These are phyloP conservation scores for Apis dorsata DNA, from an alignment of 1,140 invertebrate genomes.

Conservation along the genomic window DNA sequence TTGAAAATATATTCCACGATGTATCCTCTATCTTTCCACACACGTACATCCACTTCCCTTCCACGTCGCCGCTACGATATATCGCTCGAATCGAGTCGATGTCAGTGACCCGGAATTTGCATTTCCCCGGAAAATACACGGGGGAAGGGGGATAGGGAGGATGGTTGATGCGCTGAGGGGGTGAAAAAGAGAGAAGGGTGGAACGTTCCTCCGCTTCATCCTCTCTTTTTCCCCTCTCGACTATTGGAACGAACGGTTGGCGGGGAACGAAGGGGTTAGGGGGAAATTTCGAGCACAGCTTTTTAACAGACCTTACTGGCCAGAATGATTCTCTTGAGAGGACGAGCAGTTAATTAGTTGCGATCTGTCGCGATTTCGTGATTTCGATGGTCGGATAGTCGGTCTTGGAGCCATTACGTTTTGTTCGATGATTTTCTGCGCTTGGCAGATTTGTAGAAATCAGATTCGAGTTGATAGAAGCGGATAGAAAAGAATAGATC, in stretches of 20 bases:
- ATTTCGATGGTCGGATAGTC: conserved; percentile 1
- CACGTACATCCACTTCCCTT: conserved; percentile 64
- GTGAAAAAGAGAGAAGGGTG: not conserved
- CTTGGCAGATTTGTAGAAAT: not conserved
- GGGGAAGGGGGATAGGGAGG: not conserved
- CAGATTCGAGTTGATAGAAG: not conserved
- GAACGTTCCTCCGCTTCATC: not conserved
- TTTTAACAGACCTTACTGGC: conserved; percentile 40
- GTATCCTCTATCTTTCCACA: conserved; percentile 64
- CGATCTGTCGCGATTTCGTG: conserved; percentile 54
- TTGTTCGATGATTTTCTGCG: not conserved
- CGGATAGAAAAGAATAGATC: not conserved
- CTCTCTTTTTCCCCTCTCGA: not conserved
- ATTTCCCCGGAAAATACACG: conserved; percentile 66
- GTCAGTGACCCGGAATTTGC: conserved; percentile 67
- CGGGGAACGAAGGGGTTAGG: conserved; percentile 1
- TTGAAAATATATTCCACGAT: conserved; percentile 44
- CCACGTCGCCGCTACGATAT: conserved; percentile 59
- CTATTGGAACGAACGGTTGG: not conserved
- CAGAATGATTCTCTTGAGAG: conserved; percentile 45
- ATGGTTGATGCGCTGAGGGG: not conserved
- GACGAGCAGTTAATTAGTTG: conserved; percentile 59
- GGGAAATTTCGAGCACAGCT: conserved; percentile 52
- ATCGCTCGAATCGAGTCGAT: conserved; percentile 63
- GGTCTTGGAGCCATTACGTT: not conserved